Base-by-base conservation (phyloP, 2,113 vertebrate genomes). In the Pteruthius melanotis region DNA sequence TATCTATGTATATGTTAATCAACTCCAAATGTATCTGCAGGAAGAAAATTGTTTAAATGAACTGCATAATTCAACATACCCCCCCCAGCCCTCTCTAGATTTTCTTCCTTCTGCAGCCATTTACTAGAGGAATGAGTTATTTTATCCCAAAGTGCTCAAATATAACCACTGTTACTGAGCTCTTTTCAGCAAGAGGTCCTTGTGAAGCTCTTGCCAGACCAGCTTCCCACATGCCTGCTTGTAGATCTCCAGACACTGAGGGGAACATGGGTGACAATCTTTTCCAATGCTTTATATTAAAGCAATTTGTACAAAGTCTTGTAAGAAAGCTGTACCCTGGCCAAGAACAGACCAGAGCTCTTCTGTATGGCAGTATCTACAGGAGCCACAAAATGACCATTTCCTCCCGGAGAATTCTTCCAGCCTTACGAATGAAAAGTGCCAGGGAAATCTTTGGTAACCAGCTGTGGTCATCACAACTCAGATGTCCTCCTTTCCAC, bases 1-100 rank as follows among this genome's bases (percentile, higher is more conserved):
- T 44, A 7, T 54, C 45, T 76, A 22, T 11, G 30, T 83, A 35
- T 52, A 59, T 39, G 15, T 86, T 97, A 94, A 92, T 78, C 39
- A 77, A 70, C 21, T 90, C 83, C 86, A 96, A 96, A 92, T 94
- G 90, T 65, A 69, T 93, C 59, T 94, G 39, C 39, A 72, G 37
- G 11, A 96, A 81, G 54, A 96, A 88, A 93, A 83, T n/a, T 70
- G 33, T 54, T 76, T 70, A 86, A 88, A 80, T 22, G 8, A 92
- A 63, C n/a, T 35, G 42, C 56, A 65, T 78, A 84, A 75, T 77
- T 90, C 75, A 54, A 79, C n/a, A 59, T 42, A 77, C 1, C 1
- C 10, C 19, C n/a, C 7, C 28, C 90, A 18, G 2, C 4, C 2
- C 63, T 23, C 35, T 47, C 35, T 76, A 60, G 49, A 45, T 88